A percentile compares a stretch with the other conserved stretches of the same genome.
These are phyloP conservation scores for Coenobita brevimanus DNA, from an alignment of 1,140 invertebrate genomes.

Conservation along the genomic window DNA sequence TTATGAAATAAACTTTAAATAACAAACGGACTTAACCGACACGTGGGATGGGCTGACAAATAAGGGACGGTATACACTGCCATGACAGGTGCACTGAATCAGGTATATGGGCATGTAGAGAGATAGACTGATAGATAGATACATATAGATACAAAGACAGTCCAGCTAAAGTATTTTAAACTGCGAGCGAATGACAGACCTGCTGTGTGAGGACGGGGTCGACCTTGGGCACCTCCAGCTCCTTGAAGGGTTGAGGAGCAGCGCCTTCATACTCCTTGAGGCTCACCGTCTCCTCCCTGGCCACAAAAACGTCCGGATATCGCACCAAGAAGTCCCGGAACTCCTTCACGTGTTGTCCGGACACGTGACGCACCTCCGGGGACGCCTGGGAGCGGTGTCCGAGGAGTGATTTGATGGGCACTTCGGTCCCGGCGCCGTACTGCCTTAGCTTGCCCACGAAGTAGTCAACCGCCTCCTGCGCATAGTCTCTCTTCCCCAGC, in stretches of 20 bases:
- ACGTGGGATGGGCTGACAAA: no score
- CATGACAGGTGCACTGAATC: background rate
- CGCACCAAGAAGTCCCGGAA: conserved; percentile 92
- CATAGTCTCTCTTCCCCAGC: conserved; percentile 86
- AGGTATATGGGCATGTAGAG: background rate
- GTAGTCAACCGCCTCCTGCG: conserved; percentile 94
- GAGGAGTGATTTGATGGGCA: conserved; percentile 91
- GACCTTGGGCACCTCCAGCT: conserved; percentile 75
- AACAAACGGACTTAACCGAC: background rate
- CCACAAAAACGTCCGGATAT: conserved; percentile 89
- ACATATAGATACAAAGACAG: background rate
- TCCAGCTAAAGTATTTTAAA: background rate
- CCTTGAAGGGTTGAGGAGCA: conserved; percentile 67
- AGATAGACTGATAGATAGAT: no score
- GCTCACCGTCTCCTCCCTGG: conserved; percentile 88
- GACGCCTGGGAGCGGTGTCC: conserved; percentile 95
- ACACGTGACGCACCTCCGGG: conserved; percentile 95
- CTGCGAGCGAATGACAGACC: conserved; percentile 73
- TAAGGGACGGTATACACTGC: background rate
- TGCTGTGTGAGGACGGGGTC: conserved; percentile 86
- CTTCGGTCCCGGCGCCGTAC: conserved; percentile 91
- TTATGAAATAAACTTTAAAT: no score
- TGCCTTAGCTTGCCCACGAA: conserved; percentile 92
- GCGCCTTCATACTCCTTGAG: conserved; percentile 77
- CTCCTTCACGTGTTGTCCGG: conserved; percentile 92